A percentile compares a stretch with the other conserved stretches of the same genome.
These are phyloP conservation scores for Altica lythri DNA, from an alignment of 2,888 invertebrate genomes.

Conservation along the genomic window DNA sequence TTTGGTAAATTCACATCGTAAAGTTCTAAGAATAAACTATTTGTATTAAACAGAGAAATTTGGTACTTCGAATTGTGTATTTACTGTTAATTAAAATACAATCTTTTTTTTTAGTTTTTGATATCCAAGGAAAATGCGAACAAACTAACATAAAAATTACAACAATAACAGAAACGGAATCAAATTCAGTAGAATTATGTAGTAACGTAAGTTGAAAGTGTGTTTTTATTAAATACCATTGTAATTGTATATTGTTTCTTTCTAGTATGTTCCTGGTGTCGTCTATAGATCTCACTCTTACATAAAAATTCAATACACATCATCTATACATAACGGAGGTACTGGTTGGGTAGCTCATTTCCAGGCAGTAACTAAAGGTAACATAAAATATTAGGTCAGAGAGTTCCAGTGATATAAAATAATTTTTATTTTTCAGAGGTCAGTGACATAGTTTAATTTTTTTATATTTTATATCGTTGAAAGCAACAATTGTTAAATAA, in stretches of 20 bases:
- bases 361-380: constrained; percentile 37
- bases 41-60: not conserved
- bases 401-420: not conserved
- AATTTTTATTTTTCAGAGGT: constrained; percentile 17
- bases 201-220: constrained; percentile 53
- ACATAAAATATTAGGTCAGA: no score
- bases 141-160: constrained; percentile 68
- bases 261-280: constrained; percentile 37
- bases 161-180: constrained; percentile 39
- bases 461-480: no score
- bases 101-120: constrained; percentile 63
- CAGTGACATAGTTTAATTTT: constrained; percentile 19
- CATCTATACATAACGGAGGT: constrained; percentile 44
- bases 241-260: constrained; percentile 17
- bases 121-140: constrained; percentile 64
- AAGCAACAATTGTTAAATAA: no score
- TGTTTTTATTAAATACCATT: not conserved
- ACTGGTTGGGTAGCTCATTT: constrained; percentile 44
- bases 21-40: no score
- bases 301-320: constrained; percentile 39
- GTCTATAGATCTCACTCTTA: constrained; percentile 38
- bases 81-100: no score
- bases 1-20: no score
- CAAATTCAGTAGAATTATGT: constrained; percentile 53
- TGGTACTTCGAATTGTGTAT: no score